Evolutionary conservation across 2,888 invertebrate species (phyloP).

Genomic region (Cecidostiba fungosa): DNA sequence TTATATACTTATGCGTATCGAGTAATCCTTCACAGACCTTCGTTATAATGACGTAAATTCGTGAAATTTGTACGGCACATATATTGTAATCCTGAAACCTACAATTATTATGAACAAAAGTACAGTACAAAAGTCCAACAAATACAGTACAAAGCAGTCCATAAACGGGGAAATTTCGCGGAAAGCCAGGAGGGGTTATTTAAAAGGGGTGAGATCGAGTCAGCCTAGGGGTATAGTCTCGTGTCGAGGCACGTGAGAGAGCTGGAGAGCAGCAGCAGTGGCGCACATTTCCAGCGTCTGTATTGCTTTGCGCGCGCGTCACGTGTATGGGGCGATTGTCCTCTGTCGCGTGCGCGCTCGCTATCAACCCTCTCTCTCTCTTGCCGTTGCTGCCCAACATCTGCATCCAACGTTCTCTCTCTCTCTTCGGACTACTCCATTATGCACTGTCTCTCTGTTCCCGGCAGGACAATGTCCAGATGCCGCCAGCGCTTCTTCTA

Average conservation of each 20-base stretch:
- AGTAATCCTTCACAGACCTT: neutral
- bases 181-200: neutral
- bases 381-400: slow-evolving; percentile 8
- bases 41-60: neutral
- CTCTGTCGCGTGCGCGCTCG: slow-evolving; percentile 14
- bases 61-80: neutral
- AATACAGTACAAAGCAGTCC: neutral
- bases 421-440: slow-evolving; percentile 4
- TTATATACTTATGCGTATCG: neutral
- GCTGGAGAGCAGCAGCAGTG: slow-evolving; percentile 27
- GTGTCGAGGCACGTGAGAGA: slow-evolving; percentile 73
- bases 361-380: neutral
- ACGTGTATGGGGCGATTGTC: slow-evolving; percentile 58
- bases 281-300: slow-evolving; percentile 51
- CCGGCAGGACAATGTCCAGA: slow-evolving; percentile 19
- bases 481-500: slow-evolving; percentile 20
- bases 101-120: too few species aligned
- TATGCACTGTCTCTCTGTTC: slow-evolving; percentile 11
- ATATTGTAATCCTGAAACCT: too few species aligned
- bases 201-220: neutral
- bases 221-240: slow-evolving; percentile 56
- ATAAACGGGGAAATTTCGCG: neutral
- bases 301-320: slow-evolving; percentile 44
- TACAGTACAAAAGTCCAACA: too few species aligned
- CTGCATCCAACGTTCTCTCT: slow-evolving; percentile 34